Percentiles rank a stretch among this genome's conserved stretches.
Conservation (phyloP, 64 coral and sea anemone genomes). For the Montipora efflorescens region DNA sequence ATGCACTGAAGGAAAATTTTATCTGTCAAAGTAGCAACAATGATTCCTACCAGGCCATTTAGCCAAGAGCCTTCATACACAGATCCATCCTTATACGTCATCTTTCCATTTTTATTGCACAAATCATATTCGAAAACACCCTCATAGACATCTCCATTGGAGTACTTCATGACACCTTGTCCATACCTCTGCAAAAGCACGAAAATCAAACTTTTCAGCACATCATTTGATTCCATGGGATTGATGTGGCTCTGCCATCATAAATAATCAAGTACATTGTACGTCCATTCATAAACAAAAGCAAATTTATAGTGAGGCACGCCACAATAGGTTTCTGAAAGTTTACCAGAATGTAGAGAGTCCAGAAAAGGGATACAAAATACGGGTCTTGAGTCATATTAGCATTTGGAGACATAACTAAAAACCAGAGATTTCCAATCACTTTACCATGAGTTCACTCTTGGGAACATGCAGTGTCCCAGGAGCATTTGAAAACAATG, state of each 20-base stretch:
- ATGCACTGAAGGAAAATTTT: background rate
- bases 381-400: background rate
- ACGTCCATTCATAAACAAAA: too few species aligned
- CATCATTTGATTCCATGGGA: too few species aligned
- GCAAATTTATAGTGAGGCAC: too few species aligned
- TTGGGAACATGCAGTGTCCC: too few species aligned
- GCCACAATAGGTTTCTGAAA: too few species aligned
- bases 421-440: too few species aligned
- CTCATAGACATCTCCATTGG: conserved; percentile 85
- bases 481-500: too few species aligned
- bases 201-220: background rate
- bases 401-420: too few species aligned
- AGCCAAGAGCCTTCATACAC: conserved; percentile 91
- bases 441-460: too few species aligned
- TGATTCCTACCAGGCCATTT: conserved; percentile 70
- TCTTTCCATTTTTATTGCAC: conserved; percentile 64
- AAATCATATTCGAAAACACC: conserved; percentile 87
- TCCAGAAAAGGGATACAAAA: background rate
- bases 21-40: background rate
- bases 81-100: conserved; percentile 83
- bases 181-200: conserved; percentile 80
- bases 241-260: too few species aligned
- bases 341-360: too few species aligned
- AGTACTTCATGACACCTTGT: conserved; percentile 78
- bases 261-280: too few species aligned